Conservation (phyloP, 2,888 invertebrate species). For the Macroteleia sp. region DNA sequence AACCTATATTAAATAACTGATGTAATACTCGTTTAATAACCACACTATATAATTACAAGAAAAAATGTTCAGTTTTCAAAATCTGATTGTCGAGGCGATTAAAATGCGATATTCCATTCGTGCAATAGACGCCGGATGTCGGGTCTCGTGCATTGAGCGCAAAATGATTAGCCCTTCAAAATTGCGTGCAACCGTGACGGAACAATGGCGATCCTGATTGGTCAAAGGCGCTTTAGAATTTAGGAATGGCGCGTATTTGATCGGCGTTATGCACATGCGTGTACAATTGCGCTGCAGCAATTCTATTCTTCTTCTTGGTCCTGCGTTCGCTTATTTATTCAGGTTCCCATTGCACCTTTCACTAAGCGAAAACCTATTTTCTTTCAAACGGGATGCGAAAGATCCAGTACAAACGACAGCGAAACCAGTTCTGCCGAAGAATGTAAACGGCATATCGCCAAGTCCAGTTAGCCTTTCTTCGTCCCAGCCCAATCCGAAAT, state of each 20-base stretch:
- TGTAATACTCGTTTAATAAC: no score
- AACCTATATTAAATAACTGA: no score
- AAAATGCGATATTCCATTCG: no score
- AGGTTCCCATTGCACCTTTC: constrained; percentile 45
- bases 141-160: constrained; percentile 28
- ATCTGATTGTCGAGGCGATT: no score
- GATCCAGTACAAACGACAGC: constrained; percentile 64
- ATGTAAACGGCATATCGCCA: constrained; percentile 78
- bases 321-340: constrained; percentile 47
- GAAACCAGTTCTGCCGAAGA: constrained; percentile 78
- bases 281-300: constrained; percentile 36
- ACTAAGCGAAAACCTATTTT: constrained; percentile 30
- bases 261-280: constrained; percentile 26
- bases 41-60: no score
- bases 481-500: constrained; percentile 62
- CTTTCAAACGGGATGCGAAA: constrained; percentile 40
- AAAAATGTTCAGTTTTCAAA: no score
- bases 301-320: constrained; percentile 33
- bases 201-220: constrained; percentile 76
- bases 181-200: constrained; percentile 61
- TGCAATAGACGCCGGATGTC: constrained; percentile 32
- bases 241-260: constrained; percentile 64
- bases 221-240: constrained; percentile 74
- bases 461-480: constrained; percentile 80
- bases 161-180: constrained; percentile 56